These are phyloP conservation scores for Scartelaos histophorus DNA, from an alignment of 2,113 vertebrate species.

Conservation along the genomic window DNA sequence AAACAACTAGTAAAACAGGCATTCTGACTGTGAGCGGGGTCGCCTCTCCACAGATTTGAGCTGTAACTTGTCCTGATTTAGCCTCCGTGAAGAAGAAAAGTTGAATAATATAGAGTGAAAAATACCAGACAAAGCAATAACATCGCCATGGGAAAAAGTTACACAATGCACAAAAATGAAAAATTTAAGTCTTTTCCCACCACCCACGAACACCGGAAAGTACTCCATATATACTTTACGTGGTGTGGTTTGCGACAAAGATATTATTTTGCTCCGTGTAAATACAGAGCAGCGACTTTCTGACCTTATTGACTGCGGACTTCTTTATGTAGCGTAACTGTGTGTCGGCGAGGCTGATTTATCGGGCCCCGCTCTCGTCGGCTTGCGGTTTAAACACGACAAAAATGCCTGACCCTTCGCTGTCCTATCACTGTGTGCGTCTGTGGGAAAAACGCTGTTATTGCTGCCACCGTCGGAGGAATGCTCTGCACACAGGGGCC, in stretches of 20 bases:
- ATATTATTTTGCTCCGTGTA: not conserved
- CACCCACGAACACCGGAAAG: not conserved
- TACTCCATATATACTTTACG: not conserved
- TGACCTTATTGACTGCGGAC: slow-evolving; percentile 18
- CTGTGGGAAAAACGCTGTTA: slow-evolving; percentile 70
- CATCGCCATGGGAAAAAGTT: no score
- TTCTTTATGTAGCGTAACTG: slow-evolving; percentile 24
- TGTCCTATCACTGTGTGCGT: slow-evolving; percentile 20
- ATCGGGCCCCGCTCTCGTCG: slow-evolving; percentile 32
- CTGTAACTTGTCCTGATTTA: no score
- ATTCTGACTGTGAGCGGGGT: no score
- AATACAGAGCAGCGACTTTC: slow-evolving; percentile 10
- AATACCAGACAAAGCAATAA: no score
- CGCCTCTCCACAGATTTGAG: no score
- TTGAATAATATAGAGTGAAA: no score
- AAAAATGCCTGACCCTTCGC: slow-evolving; percentile 46
- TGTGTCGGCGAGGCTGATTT: slow-evolving; percentile 56
- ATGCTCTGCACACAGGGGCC: slow-evolving; percentile 38
- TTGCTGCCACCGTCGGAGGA: slow-evolving; percentile 57
- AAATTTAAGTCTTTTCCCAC: not conserved
- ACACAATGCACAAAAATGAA: no score
- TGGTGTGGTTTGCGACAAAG: not conserved
- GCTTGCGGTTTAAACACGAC: slow-evolving; percentile 50
- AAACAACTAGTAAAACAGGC: no score
- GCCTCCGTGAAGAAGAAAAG: no score